Conservation (phyloP, 2,797 vertebrate species). For the Pangasius krempfi region DNA sequence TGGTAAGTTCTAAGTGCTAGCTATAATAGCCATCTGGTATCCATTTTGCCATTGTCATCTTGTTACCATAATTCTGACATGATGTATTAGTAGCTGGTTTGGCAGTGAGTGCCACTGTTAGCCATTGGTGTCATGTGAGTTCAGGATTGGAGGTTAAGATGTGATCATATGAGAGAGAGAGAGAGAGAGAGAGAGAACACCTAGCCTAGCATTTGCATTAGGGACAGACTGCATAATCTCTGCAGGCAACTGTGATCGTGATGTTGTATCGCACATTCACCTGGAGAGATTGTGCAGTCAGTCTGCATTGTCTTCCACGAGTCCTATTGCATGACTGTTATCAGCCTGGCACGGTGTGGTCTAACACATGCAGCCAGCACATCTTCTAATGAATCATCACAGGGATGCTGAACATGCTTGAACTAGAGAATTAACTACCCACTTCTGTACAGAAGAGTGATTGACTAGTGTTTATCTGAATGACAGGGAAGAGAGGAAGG, state of each 20-base stretch:
- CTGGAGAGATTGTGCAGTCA: slow-evolving; percentile 83
- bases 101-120: neutral
- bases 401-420: neutral
- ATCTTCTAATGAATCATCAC: neutral
- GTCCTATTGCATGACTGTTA: neutral
- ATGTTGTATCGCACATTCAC: slow-evolving; percentile 79
- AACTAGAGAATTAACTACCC: neutral
- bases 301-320: slow-evolving; percentile 17
- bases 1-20: neutral
- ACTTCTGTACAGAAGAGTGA: neutral
- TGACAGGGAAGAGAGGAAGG: neutral
- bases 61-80: neutral
- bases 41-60: neutral
- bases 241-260: slow-evolving; percentile 89
- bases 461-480: slow-evolving; percentile 11
- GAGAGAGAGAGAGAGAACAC: neutral
- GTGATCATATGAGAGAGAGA: neutral
- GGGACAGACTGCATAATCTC: slow-evolving; percentile 86
- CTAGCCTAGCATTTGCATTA: neutral
- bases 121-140: neutral
- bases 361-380: neutral
- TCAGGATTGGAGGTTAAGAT: neutral
- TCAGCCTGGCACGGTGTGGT: neutral
- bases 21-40: neutral
- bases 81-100: neutral